Percentiles rank a stretch among this genome's conserved stretches.
These are phyloP conservation scores for Eupsittula cactorum DNA, from an alignment of 2,113 vertebrate species.

Conservation along the genomic window DNA sequence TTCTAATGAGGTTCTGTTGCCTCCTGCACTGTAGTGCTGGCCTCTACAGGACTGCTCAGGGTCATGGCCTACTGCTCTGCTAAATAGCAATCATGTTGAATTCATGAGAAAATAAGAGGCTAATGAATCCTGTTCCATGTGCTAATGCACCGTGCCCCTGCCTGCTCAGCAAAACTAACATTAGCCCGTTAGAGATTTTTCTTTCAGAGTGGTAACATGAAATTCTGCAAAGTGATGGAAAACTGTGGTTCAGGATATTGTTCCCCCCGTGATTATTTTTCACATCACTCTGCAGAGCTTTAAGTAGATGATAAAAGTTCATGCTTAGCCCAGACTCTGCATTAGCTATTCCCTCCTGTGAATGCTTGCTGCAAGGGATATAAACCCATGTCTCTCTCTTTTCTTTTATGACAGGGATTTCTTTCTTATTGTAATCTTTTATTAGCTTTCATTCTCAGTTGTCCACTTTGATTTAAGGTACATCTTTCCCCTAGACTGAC, in stretches of 20 bases:
- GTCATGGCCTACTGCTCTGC: background rate
- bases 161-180: background rate
- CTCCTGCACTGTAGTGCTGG: background rate
- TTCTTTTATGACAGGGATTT: background rate
- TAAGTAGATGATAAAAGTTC: background rate
- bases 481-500: constrained; percentile 26
- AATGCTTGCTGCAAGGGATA: background rate
- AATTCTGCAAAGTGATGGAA: background rate
- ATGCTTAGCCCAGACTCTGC: background rate
- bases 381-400: background rate
- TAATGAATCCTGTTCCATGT: background rate
- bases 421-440: constrained; percentile 37
- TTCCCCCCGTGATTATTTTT: background rate
- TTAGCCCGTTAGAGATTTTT: background rate
- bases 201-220: background rate
- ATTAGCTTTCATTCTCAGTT: constrained; percentile 50
- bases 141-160: background rate
- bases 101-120: background rate
- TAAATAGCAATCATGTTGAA: background rate
- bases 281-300: background rate
- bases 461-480: constrained; percentile 59
- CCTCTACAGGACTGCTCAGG: background rate
- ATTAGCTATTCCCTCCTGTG: background rate
- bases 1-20: accelerated
- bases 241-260: background rate